A percentile compares a stretch with the other conserved stretches of the same genome.
Conservation (phyloP, 1,140 invertebrate species). For the Plodia interpunctella region DNA sequence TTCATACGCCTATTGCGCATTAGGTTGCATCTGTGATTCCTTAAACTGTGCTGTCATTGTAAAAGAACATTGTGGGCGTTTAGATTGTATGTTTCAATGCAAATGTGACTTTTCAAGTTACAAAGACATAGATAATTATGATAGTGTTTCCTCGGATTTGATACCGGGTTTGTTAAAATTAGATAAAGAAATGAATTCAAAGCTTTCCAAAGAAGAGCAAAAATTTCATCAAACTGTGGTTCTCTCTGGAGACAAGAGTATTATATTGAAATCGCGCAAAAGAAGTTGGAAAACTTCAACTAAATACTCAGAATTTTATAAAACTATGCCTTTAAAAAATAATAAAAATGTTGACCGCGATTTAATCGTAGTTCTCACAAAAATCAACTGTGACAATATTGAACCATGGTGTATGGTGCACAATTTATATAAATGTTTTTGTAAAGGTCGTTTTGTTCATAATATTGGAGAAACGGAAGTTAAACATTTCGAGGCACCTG, state of each 20-base stretch:
- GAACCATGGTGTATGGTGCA: constrained; percentile 69
- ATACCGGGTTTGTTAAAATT: constrained; percentile 47
- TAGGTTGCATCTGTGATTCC: constrained; percentile 63
- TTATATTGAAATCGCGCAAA: constrained; percentile 50
- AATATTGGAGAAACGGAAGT: constrained; percentile 6
- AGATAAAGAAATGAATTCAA: constrained; percentile 41
- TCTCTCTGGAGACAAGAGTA: constrained; percentile 53
- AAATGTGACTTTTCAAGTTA: constrained; percentile 55
- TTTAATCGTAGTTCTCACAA: constrained; percentile 32
- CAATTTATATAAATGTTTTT: constrained; percentile 70
- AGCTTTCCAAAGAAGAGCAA: constrained; percentile 61
- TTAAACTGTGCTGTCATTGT: constrained; percentile 41
- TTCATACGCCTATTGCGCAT: constrained; percentile 43
- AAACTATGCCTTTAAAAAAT: constrained; percentile 41
- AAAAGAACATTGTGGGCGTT: constrained; percentile 54
- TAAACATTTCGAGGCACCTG: constrained; percentile 10
- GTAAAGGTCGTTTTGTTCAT: constrained; percentile 52
- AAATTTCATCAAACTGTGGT: constrained; percentile 69
- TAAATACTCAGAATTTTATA: constrained; percentile 60
- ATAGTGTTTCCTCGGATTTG: constrained; percentile 32
- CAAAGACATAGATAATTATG: constrained; percentile 29
- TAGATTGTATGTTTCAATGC: constrained; percentile 65
- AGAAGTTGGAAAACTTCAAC: constrained; percentile 56
- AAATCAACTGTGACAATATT: constrained; percentile 48
- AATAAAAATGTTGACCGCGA: constrained; percentile 25